phyloP scores from a whole-genome alignment of 2,797 vertebrate species.

The Epinephelus coioides region DNA sequence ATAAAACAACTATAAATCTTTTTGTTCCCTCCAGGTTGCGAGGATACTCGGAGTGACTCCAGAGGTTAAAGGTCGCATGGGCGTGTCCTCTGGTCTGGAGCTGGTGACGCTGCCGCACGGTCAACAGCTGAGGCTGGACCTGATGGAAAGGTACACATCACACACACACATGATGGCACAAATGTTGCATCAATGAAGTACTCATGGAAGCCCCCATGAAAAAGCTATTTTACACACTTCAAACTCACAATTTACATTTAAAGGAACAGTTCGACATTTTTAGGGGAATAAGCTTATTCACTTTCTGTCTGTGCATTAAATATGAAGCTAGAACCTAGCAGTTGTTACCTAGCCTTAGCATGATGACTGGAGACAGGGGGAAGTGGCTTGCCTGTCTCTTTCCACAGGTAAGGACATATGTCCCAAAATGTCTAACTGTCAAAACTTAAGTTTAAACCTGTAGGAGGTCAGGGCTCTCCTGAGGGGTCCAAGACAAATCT shows the following conservation, averaged over 20 bases:
- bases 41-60: slow-evolving; percentile 93
- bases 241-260: background rate
- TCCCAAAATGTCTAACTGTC: background rate
- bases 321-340: background rate
- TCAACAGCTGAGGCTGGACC: slow-evolving; percentile 93
- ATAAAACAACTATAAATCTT: background rate
- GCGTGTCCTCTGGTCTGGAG: slow-evolving; percentile 94
- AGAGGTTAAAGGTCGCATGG: slow-evolving; percentile 92
- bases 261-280: background rate
- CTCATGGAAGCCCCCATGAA: background rate
- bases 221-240: background rate
- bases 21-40: slow-evolving; percentile 87
- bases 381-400: background rate
- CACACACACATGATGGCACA: background rate
- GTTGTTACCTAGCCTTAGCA: background rate
- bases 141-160: slow-evolving; percentile 93
- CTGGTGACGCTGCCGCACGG: slow-evolving; percentile 95
- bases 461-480: too few relatives aligned
- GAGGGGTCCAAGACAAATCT: too few relatives aligned
- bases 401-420: background rate
- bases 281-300: too few relatives aligned
- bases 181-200: background rate
- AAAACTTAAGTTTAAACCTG: too few relatives aligned
- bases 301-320: background rate
- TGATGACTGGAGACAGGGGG: too few relatives aligned